Conservation (phyloP, 2,888 invertebrate species). For the Copidosoma aretas region DNA sequence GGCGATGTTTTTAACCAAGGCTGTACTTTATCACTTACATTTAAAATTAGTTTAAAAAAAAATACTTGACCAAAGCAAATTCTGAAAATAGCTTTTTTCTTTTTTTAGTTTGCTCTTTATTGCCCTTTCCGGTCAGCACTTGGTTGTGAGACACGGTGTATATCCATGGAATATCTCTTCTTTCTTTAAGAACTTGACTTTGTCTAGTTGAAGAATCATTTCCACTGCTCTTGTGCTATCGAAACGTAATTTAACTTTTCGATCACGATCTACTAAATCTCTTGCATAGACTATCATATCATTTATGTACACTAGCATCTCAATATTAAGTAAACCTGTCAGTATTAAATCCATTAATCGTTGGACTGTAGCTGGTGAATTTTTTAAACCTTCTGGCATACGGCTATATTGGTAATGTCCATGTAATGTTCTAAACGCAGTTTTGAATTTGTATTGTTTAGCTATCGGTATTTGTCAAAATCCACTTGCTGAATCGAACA, state of each 20-base stretch:
- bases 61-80: too few relatives aligned
- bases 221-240: slow-evolving; percentile 8
- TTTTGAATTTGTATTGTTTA: background rate
- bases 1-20: too few relatives aligned
- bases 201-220: slow-evolving; percentile 15
- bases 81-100: too few relatives aligned
- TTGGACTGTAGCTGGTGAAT: background rate
- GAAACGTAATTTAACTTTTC: slow-evolving; percentile 3
- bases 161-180: too few relatives aligned
- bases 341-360: background rate
- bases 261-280: slow-evolving; percentile 1
- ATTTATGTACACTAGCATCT: slow-evolving; percentile 13
- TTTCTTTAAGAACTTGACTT: slow-evolving; percentile 17
- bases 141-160: too few relatives aligned
- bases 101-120: too few relatives aligned
- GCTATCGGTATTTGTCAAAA: background rate
- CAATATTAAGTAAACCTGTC: background rate
- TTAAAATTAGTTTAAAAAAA: too few relatives aligned
- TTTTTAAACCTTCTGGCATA: background rate
- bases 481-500: background rate
- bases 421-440: background rate
- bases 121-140: too few relatives aligned
- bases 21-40: too few relatives aligned
- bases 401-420: background rate
- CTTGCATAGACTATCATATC: too few relatives aligned